Evolutionary conservation across 1,140 invertebrate genomes (phyloP), one percentile per base, ranked within the genome.

Genomic region (Neotoxoptera formosana): DNA sequence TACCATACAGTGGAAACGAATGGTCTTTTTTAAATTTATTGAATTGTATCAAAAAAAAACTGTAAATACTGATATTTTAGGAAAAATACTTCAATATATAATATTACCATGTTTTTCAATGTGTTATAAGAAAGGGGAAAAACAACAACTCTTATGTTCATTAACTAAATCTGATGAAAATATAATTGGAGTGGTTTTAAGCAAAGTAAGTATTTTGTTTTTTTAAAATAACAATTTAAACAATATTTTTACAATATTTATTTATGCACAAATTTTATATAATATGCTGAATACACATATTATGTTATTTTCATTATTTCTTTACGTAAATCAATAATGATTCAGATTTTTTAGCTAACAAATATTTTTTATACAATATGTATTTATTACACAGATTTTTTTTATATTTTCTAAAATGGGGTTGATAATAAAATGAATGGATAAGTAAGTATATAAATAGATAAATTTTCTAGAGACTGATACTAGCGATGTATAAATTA

Each of bases 21-120:
- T n/a, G 14, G 48, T 86, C 0, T 93, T 93, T 93, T 93, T 86
- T 56, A 30, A 93, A 41, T 93, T 93, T 83, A 86, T 93, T 84
- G 48, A 93, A 8, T 51, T 93, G 36, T 93, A 93, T 7, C 81
- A 84, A 45, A 93, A 86, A 53, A 93, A 30, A 51, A 34, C 7
- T 41, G 21, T 30, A 30, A 83, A 93, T 56, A 30, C 8, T 84
- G 91, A 93, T 86, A 93, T 93, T 53, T 56, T 93, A 41, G 76
- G 67, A 45, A 93, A 53, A 81, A 83, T 93, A 84, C 81, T 93
- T 56, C 81, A 93, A 86, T 93, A 86, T 34, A 25, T 93, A 36
- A 56, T 93, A 53, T n/a, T 93, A 56, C 91, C 91, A 30, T 86
- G 91, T 86, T 93, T 93, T 93, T 93, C 81, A 41, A n/a, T 51